Percentiles rank a stretch among this genome's conserved stretches.
Evolutionary conservation across 2,888 invertebrate genomes (phyloP).

Genomic region (Hemithea aestivaria): DNA sequence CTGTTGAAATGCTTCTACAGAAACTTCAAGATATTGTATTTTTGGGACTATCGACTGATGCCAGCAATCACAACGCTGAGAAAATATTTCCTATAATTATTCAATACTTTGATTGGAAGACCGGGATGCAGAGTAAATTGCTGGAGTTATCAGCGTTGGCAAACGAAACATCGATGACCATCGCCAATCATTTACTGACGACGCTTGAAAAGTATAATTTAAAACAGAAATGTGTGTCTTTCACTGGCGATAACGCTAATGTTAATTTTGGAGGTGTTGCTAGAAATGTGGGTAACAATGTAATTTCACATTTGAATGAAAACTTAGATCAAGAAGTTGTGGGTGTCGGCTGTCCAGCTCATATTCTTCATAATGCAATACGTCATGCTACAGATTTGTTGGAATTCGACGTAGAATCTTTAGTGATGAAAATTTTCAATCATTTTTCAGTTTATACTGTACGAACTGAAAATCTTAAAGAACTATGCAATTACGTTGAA

Average conservation of each 20-base stretch:
- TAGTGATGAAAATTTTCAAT: constrained; percentile 26
- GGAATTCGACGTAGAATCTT: constrained; percentile 17
- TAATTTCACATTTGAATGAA: constrained; percentile 1
- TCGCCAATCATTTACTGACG: constrained; percentile 2
- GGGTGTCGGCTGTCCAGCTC: constrained; percentile 10
- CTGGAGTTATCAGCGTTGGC: neutral
- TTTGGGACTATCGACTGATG: constrained; percentile 1
- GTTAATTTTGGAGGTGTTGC: constrained; percentile 38
- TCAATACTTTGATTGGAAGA: constrained; percentile 28
- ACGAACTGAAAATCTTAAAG: constrained; percentile 25
- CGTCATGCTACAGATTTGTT: constrained; percentile 3
- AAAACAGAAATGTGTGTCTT: constrained; percentile 28
- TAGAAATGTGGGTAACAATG: too few relatives aligned
- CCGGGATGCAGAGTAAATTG: constrained; percentile 1
- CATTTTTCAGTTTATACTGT: constrained; percentile 27
- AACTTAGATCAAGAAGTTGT: constrained; percentile 2
- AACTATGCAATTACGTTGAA: constrained; percentile 21
- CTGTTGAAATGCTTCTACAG: too few relatives aligned
- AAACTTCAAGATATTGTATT: too few relatives aligned
- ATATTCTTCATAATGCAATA: constrained; percentile 10
- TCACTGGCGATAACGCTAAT: constrained; percentile 38
- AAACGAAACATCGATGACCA: constrained; percentile 3
- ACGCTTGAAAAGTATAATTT: constrained; percentile 6
- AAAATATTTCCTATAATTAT: constrained; percentile 33
- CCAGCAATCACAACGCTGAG: constrained; percentile 29